Conservation (phyloP, 2,797 vertebrate genomes). For the Eurystomus glaucurus region DNA sequence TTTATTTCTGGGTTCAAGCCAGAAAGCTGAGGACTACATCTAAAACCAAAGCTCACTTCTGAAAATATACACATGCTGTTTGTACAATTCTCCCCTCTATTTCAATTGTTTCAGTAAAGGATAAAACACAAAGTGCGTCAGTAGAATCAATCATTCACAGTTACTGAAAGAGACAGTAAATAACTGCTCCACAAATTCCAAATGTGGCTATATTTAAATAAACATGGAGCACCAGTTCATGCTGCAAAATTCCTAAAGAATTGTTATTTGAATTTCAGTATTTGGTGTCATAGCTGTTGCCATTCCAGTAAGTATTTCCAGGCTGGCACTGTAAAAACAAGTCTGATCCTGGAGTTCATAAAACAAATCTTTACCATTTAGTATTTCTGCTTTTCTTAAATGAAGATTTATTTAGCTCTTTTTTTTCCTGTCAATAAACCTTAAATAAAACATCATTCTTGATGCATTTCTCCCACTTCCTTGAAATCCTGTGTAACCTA, state of each 20-base stretch:
- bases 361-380: background rate
- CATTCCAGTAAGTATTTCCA: slow-evolving; percentile 12
- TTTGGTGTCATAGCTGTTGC: background rate
- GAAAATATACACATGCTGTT: background rate
- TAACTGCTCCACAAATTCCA: slow-evolving; percentile 4
- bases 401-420: background rate
- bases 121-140: background rate
- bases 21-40: background rate
- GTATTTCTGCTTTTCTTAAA: background rate
- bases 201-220: background rate
- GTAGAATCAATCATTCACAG: background rate
- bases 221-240: background rate
- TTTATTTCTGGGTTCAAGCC: background rate
- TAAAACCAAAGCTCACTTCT: background rate
- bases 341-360: background rate
- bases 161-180: background rate
- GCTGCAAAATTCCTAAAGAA: background rate
- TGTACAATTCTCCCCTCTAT: background rate
- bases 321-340: background rate
- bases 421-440: background rate
- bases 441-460: background rate
- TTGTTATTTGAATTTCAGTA: background rate
- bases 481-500: background rate
- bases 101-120: background rate
- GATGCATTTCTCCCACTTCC: background rate